These are phyloP conservation scores for Centropyge bicolor DNA, from an alignment of 2,797 vertebrate species.

Conservation along the genomic window DNA sequence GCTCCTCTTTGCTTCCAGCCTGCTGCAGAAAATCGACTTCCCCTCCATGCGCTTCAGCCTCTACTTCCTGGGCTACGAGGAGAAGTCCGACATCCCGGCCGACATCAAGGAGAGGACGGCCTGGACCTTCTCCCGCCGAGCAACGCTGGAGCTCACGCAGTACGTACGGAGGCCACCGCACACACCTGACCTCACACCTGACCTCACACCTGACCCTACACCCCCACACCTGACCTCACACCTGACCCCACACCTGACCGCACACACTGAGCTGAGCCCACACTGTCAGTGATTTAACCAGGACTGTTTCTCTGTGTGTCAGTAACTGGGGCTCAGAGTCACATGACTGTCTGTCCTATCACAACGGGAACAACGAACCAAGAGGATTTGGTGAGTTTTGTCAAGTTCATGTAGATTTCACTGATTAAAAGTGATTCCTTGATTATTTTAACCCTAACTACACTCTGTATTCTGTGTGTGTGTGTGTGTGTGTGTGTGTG, in stretches of 20 bases:
- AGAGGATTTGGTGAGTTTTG: slow-evolving; percentile 88
- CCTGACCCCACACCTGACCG: no score
- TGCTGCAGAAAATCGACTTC: slow-evolving; percentile 94
- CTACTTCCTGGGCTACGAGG: slow-evolving; percentile 93
- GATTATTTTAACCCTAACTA: no score
- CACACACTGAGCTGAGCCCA: no score
- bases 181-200: no score
- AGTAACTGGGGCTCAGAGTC: slow-evolving; percentile 95
- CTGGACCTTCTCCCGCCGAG: slow-evolving; percentile 92
- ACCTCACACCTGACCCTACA: no score
- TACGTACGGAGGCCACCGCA: slow-evolving; percentile 56
- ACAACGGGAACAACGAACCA: slow-evolving; percentile 91
- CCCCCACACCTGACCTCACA: not conserved
- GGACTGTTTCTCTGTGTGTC: slow-evolving; percentile 35
- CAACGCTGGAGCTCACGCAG: slow-evolving; percentile 93
- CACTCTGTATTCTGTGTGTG: no score
- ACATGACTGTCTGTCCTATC: slow-evolving; percentile 88
- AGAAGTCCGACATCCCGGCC: slow-evolving; percentile 90
- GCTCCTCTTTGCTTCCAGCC: slow-evolving; percentile 71
- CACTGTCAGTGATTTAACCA: no score
- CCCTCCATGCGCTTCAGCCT: slow-evolving; percentile 91
- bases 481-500: no score
- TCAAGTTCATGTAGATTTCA: no score
- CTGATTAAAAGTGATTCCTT: not conserved
- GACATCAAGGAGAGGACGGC: slow-evolving; percentile 86